Evolutionary conservation across 2,797 vertebrate species (phyloP).

Genomic region (Momotus momota): DNA sequence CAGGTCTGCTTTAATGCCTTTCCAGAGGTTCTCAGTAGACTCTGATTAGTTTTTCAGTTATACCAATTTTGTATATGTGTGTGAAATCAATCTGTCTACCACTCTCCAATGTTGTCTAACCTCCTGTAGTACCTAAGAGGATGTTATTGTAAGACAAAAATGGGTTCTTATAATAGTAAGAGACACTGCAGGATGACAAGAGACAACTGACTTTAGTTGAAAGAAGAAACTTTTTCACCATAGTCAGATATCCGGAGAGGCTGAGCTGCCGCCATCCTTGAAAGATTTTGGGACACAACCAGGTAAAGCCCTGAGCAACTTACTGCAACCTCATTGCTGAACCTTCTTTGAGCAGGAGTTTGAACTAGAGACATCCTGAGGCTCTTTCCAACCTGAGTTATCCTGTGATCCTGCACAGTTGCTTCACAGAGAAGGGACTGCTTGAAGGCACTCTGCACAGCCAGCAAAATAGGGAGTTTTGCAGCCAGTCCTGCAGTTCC

Average conservation of each 20-base stretch:
- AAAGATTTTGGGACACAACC: not conserved
- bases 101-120: not conserved
- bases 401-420: not conserved
- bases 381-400: not conserved
- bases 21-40: not conserved
- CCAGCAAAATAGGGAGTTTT: not conserved
- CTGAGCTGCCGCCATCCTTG: not conserved
- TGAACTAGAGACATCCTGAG: not conserved
- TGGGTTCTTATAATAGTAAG: not conserved
- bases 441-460: not conserved
- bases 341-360: not conserved
- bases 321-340: not conserved
- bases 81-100: not conserved
- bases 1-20: not conserved
- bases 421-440: not conserved
- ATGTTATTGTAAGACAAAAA: not conserved
- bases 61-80: fast-evolving
- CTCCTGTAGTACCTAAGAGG: not conserved
- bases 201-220: not conserved
- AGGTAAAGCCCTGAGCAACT: not conserved
- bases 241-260: not conserved
- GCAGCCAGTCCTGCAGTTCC: not conserved
- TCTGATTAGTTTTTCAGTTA: not conserved
- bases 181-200: not conserved
- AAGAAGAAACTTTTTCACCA: not conserved